Conservation (phyloP, 2,797 vertebrate species). For the Trachops cirrhosus region DNA sequence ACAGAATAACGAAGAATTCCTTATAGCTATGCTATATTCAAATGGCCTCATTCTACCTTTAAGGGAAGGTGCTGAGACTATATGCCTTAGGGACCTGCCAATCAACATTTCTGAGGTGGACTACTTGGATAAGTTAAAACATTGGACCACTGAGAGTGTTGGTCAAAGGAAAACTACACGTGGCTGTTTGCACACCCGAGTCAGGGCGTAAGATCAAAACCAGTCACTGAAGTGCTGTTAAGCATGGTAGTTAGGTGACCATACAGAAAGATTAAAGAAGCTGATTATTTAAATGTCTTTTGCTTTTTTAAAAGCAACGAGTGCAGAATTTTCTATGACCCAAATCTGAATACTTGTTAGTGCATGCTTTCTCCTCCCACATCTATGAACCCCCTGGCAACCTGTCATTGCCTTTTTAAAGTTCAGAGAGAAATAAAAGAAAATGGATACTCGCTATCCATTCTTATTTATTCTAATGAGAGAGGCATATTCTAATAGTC, state of each 20-base stretch:
- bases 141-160: background rate
- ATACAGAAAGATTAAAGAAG: background rate
- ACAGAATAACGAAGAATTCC: background rate
- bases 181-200: background rate
- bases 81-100: background rate
- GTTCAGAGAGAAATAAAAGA: constrained; percentile 16
- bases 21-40: background rate
- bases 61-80: background rate
- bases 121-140: constrained; percentile 26
- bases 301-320: background rate
- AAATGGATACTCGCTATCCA: background rate
- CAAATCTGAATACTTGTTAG: constrained; percentile 29
- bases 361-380: background rate
- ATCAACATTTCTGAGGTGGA: background rate
- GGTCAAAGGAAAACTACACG: background rate
- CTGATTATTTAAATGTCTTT: background rate
- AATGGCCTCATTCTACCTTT: background rate
- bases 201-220: background rate
- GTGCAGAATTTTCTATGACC: background rate
- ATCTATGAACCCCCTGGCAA: background rate
- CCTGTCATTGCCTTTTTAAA: constrained; percentile 40
- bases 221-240: background rate
- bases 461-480: constrained; percentile 16
- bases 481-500: constrained; percentile 54
- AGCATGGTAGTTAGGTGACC: background rate